Evolutionary conservation across 2,113 vertebrate species (phyloP).

Genomic region (Hyaena hyaena): DNA sequence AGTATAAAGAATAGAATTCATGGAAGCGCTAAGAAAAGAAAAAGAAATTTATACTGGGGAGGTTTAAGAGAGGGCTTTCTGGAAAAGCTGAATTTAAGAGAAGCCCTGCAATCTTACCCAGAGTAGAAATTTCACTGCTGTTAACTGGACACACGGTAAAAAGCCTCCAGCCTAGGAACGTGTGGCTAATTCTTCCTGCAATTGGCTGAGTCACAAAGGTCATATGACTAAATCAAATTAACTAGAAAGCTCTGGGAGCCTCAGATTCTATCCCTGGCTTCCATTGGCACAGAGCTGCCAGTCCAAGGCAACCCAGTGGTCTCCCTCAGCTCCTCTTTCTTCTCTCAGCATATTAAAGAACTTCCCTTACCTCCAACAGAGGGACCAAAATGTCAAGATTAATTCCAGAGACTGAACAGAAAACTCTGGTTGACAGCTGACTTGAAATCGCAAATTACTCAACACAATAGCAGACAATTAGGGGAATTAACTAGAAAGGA

Average conservation of each 20-base stretch:
- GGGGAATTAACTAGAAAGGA: not conserved
- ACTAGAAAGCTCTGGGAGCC: not conserved
- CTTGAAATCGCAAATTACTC: conserved; percentile 42
- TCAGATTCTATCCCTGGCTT: not conserved
- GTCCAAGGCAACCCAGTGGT: not conserved
- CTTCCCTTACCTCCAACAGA: not conserved
- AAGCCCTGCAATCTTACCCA: not conserved
- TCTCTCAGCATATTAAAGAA: not conserved
- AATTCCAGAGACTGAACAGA: conserved; percentile 21
- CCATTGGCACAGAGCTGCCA: not conserved
- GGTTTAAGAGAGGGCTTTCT: not conserved
- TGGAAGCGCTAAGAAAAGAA: not conserved
- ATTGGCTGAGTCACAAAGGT: conserved; percentile 45
- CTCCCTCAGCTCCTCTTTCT: not conserved
- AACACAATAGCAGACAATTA: conserved; percentile 36
- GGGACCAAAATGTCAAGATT: not conserved
- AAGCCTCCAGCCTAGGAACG: not conserved
- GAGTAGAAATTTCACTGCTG: not conserved
- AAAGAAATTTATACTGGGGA: not conserved
- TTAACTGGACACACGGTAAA: not conserved
- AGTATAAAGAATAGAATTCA: not conserved
- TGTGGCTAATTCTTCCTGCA: conserved; percentile 49
- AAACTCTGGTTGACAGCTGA: conserved; percentile 49
- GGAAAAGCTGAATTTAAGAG: not conserved
- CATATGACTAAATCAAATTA: conserved; percentile 65